Base-by-base conservation (phyloP, 1,140 invertebrate species). In the Tetragnatha versicolor region DNA sequence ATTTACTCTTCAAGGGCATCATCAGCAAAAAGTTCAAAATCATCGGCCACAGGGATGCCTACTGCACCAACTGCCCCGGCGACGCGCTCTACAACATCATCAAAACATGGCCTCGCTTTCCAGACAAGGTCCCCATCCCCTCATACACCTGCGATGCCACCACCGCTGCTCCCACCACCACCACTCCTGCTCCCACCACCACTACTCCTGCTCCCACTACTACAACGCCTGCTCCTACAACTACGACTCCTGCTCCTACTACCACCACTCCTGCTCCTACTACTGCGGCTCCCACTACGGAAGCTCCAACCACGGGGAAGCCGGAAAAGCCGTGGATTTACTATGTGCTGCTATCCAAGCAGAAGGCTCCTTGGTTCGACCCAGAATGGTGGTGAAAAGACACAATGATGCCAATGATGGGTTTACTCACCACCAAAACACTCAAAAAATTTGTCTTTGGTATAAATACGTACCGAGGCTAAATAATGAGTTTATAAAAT, bases 1-100 rank as follows among this genome's bases (percentile, higher is more conserved):
- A n/a, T n/a, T n/a, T n/a, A n/a, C n/a, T 12, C 7, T 55, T 3
- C 27, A 79, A 65, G 77, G 77, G 2, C 61, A 70, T 27, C 12
- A n/a, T 79, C 2, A 37, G n/a, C 14, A 29, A 12, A 17, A 35
- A 68, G 17, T 81, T 79, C 31, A 35, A 68, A 39, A 47, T 81
- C 31, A 70, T 69, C 5, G 80, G 49, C 0, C 80, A 81, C 20
- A 55, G 80, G 39, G 80, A 81, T 78, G 70, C 69, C n/a, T 70
- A 69, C 7, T 80, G 78, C 45, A 78, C 80, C 0, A 37, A 69
- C 1, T 81, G 80, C 17, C 80, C 80, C 3, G 80, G 80, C 12
- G 61, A 81, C 5, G 58, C 79, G 12, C 72, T 81, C 0, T 81
- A 81, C 37, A 55, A 60, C 0, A 22, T 78, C n/a, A 81, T 81